phyloP scores from a whole-genome alignment of 35 echinoderm and acorn worm genomes.

The Heliocidaris erythrogramma region DNA sequence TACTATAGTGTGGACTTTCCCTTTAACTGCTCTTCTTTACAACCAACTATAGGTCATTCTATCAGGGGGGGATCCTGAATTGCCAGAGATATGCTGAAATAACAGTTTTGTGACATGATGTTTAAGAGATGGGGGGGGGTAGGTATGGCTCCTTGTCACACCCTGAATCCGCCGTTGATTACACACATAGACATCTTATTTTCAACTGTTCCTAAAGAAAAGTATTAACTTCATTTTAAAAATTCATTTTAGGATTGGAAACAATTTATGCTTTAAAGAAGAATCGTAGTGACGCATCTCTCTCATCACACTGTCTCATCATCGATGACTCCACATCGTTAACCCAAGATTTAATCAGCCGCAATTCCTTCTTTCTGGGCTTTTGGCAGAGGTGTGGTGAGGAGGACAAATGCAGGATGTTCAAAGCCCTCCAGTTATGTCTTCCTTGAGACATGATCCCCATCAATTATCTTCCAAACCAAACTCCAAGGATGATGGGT shows the following conservation, averaged over 20 bases:
- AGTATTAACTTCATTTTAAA: no score
- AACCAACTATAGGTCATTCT: no score
- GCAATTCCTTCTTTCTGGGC: background rate
- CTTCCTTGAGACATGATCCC: background rate
- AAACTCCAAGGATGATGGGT: background rate
- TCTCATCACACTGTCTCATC: background rate
- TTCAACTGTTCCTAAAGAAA: no score
- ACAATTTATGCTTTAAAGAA: background rate
- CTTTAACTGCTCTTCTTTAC: no score
- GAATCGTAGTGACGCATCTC: background rate
- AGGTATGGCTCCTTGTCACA: background rate
- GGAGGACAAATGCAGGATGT: background rate
- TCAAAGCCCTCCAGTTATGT: slow-evolving; percentile 1
- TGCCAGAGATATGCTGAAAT: no score
- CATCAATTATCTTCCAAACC: slow-evolving; percentile 2
- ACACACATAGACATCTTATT: background rate
- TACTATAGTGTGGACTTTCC: no score
- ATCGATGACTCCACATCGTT: background rate
- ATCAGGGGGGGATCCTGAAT: no score
- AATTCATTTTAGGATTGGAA: background rate
- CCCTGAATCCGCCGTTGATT: background rate
- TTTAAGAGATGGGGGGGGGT: background rate
- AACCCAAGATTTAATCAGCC: background rate
- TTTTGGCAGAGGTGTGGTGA: background rate
- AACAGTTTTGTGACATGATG: no score